Base-by-base conservation (phyloP, 1,140 invertebrate genomes). In the Drosophila cardini region DNA sequence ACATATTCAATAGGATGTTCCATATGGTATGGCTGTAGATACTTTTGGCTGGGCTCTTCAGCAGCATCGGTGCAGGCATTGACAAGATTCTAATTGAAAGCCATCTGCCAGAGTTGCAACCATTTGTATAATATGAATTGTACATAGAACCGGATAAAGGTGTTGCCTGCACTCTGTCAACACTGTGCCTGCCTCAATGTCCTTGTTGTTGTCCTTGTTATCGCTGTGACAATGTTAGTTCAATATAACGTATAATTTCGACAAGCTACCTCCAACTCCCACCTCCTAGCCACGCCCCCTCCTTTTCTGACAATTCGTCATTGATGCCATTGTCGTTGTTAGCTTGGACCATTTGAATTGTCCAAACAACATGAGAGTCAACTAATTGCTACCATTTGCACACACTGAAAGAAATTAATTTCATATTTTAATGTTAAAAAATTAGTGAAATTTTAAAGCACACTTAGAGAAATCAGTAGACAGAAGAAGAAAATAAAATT, bases 61-160 rank as follows among this genome's bases (percentile, higher is more conserved):
- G 58, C 63, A 60, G 64, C 50, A 56, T 42, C 42, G 69, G 53
- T 16, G 63, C 64, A 42, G 10, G 48, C 57, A 62, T 70, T 75
- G 72, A 71, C 72, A 75, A 75, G 72, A 53, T 71, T 71, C 67
- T 71, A 75, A 75, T 75, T 75, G 72, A 75, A 75, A 71, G 72
- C 53, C 50, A 64, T 38, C 53, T 57, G 72, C 55, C 48, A 38
- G 56, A 38, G 55, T 16, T 34, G 57, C 72, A 62, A 70, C 72
- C 70, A 63, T 74, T 57, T 74, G 65, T 63, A 62, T 69, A 70
- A 73, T 67, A 73, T 73, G 21, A 26, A 26, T 26, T 26, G 71
- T 45, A 58, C 43, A 72, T 13, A 34, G 5, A 48, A 6, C 43
- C 46, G 45, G 53, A 73, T 60, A 56, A 55, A 73, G 71, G 71